Evolutionary conservation across 2,797 vertebrate species (phyloP).

Genomic region (Thaleichthys pacificus): DNA sequence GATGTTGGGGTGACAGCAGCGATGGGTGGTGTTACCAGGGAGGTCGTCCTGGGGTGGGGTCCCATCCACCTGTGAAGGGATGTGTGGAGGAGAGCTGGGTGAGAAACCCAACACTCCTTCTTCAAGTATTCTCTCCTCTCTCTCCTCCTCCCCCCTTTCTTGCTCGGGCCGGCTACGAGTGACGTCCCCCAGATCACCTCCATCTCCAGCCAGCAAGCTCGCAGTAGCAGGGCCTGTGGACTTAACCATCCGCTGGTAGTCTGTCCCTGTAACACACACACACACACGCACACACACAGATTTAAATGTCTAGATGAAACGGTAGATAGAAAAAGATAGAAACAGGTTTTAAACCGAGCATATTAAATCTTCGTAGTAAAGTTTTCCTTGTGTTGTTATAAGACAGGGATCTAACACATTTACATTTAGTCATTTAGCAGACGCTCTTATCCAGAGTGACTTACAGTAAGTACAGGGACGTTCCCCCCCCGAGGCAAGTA

Average conservation of each 20-base stretch:
- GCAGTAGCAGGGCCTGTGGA: constrained; percentile 67
- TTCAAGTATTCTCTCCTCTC: constrained; percentile 25
- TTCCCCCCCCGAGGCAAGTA: too few relatives aligned
- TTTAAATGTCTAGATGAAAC: neutral
- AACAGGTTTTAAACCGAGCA: neutral
- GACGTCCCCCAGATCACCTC: neutral
- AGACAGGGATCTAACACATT: too few relatives aligned
- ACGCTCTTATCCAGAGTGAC: too few relatives aligned
- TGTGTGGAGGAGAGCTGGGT: constrained; percentile 18
- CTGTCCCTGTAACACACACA: constrained; percentile 57
- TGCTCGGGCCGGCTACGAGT: constrained; percentile 19
- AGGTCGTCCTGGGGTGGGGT: constrained; percentile 20
- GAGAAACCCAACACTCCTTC: neutral
- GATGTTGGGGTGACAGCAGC: neutral
- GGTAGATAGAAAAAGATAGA: neutral
- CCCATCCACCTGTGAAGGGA: neutral
- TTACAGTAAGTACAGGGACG: too few relatives aligned
- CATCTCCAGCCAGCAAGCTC: neutral
- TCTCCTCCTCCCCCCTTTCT: constrained; percentile 30
- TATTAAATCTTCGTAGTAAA: neutral
- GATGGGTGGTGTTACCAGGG: constrained; percentile 42
- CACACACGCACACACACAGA: constrained; percentile 20
- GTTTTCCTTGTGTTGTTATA: too few relatives aligned
- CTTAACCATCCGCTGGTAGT: constrained; percentile 65
- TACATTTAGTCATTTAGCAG: too few relatives aligned